phyloP scores from a whole-genome alignment of 2,113 vertebrate genomes.

The Phocoena sinus region DNA sequence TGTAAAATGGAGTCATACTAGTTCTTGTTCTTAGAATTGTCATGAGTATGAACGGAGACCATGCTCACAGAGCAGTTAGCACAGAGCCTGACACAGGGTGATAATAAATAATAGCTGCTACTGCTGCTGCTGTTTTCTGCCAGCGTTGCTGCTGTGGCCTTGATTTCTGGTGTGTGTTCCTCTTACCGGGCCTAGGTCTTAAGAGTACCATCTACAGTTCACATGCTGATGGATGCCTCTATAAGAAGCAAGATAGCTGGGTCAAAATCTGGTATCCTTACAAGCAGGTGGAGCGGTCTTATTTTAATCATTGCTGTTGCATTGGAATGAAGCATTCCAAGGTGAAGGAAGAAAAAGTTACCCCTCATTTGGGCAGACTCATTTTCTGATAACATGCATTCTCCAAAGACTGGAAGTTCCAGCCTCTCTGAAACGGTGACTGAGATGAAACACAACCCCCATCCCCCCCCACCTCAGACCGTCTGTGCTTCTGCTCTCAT shows the following conservation, averaged over 20 bases:
- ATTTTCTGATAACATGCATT: neutral
- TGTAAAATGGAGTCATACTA: neutral
- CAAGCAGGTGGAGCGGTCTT: neutral
- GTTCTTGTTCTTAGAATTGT: neutral
- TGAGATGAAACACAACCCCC: neutral
- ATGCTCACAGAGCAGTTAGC: neutral
- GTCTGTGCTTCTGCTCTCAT: neutral
- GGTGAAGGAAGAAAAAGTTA: neutral
- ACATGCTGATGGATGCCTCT: neutral
- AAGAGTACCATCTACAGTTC: neutral
- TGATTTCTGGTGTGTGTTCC: neutral
- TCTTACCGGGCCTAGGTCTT: neutral
- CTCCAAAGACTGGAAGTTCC: neutral
- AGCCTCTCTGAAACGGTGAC: neutral
- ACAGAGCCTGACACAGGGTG: neutral
- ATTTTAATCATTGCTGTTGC: neutral
- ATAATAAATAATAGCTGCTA: neutral
- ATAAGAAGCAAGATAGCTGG: neutral
- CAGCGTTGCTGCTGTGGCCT: neutral
- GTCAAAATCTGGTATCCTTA: neutral
- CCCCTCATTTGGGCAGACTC: neutral
- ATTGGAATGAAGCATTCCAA: neutral
- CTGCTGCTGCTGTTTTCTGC: neutral
- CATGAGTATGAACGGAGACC: neutral
- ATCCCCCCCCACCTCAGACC: rapidly evolving